Evolutionary conservation across 2,888 invertebrate genomes (phyloP).

Genomic region (Acronicta psi): DNA sequence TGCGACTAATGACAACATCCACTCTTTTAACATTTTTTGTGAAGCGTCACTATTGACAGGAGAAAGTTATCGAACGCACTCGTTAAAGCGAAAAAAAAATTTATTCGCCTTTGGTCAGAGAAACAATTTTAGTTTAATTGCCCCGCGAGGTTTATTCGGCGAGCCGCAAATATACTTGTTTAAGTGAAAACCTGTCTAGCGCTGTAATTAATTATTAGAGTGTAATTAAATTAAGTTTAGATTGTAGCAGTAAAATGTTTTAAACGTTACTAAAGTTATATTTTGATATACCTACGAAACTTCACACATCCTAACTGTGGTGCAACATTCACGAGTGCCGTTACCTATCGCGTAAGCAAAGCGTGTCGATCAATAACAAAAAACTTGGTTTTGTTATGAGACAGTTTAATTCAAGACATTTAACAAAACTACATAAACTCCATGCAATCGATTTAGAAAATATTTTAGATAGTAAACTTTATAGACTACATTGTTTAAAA

Average conservation of each 20-base stretch:
- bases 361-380: conserved; percentile 8
- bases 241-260: conserved; percentile 22
- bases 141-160: conserved; percentile 18
- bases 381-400: conserved; percentile 6
- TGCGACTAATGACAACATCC: conserved; percentile 57
- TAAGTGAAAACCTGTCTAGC: conserved; percentile 35
- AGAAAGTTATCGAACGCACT: conserved; percentile 71
- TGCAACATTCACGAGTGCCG: conserved; percentile 4
- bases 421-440: conserved; percentile 10
- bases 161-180: conserved; percentile 30
- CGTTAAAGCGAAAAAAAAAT: conserved; percentile 54
- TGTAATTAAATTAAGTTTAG: conserved; percentile 33
- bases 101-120: conserved; percentile 37
- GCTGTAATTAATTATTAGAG: conserved; percentile 29
- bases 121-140: conserved; percentile 45
- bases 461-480: background rate
- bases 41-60: conserved; percentile 73
- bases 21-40: conserved; percentile 68
- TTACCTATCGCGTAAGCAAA: background rate
- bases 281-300: conserved; percentile 11
- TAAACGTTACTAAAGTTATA: conserved; percentile 10
- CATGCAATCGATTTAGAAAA: conserved; percentile 2
- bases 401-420: conserved; percentile 15
- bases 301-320: background rate
- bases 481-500: background rate